phyloP scores from a whole-genome alignment of 2,113 vertebrate species.

The Melanotaenia duboulayi region DNA sequence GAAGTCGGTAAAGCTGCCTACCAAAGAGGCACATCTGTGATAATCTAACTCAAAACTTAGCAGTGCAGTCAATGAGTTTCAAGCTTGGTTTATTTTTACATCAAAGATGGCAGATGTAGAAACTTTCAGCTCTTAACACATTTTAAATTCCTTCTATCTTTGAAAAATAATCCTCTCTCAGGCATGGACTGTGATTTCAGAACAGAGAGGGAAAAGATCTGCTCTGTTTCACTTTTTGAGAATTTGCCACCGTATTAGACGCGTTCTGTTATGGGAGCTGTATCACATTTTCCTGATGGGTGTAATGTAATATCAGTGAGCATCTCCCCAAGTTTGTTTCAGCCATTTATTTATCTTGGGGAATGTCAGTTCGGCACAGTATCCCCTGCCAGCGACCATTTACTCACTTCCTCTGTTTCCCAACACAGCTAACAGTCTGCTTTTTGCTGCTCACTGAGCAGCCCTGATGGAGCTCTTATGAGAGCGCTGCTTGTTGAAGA shows the following conservation, averaged over 20 bases:
- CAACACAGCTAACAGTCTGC: conserved; percentile 17
- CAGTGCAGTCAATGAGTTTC: conserved; percentile 46
- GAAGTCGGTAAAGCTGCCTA: conserved; percentile 57
- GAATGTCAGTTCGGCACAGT: conserved; percentile 5
- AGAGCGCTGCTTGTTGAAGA: conserved; percentile 25
- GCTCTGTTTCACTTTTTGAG: conserved; percentile 36
- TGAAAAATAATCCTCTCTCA: conserved; percentile 2
- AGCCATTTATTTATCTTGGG: conserved; percentile 36
- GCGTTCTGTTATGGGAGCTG: conserved; percentile 17
- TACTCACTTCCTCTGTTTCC: conserved; percentile 30
- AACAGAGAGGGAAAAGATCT: background rate
- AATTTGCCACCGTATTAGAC: conserved; percentile 7
- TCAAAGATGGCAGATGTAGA: conserved; percentile 31
- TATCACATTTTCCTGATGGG: conserved; percentile 28
- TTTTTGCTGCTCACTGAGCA: conserved; percentile 22
- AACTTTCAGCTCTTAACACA: conserved; percentile 34
- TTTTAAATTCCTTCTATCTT: conserved; percentile 27
- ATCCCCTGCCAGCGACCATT: background rate
- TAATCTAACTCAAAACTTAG: conserved; percentile 57
- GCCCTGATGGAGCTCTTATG: conserved; percentile 41
- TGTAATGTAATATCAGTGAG: conserved; percentile 41
- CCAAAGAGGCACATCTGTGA: conserved; percentile 54
- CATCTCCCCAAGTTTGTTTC: conserved; percentile 31
- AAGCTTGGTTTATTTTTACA: conserved; percentile 51
- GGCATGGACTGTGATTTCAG: background rate